Percentiles rank a stretch among this genome's conserved stretches.
Conservation (phyloP, 2,888 invertebrate genomes). For the Luperina nickerlii region DNA sequence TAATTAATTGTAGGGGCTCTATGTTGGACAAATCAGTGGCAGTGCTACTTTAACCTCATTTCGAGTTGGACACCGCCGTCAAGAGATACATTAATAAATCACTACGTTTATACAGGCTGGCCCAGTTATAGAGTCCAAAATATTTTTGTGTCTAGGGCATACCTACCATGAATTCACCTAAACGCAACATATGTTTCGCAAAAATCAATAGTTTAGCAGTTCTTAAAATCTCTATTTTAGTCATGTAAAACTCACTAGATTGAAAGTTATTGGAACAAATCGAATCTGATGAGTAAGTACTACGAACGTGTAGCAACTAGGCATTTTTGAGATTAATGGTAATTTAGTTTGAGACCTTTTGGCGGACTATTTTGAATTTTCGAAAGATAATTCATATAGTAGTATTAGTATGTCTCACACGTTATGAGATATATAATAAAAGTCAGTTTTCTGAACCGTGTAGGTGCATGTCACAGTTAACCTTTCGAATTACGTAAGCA, state of each 20-base stretch:
- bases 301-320: too few species aligned
- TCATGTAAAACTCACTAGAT: not conserved
- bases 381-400: not conserved
- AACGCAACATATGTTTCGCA: too few species aligned
- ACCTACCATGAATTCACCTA: too few species aligned
- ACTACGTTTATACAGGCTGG: not conserved
- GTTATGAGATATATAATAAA: not conserved
- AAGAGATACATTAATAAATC: not conserved
- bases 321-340: not conserved
- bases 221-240: not conserved
- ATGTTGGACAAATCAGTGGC: slow-evolving; percentile 27
- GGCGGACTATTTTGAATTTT: not conserved
- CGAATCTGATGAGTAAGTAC: too few species aligned
- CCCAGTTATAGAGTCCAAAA: not conserved
- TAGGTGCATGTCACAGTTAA: not conserved
- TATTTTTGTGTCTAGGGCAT: not conserved
- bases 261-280: too few species aligned
- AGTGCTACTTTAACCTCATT: slow-evolving; percentile 15
- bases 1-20: slow-evolving; percentile 41
- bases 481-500: not conserved
- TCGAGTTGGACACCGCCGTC: not conserved
- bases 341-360: not conserved
- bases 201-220: not conserved
- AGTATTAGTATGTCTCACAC: not conserved
- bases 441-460: not conserved